Evolutionary conservation across 1,140 invertebrate species (phyloP).

Genomic region (Drosophila grimshawi): DNA sequence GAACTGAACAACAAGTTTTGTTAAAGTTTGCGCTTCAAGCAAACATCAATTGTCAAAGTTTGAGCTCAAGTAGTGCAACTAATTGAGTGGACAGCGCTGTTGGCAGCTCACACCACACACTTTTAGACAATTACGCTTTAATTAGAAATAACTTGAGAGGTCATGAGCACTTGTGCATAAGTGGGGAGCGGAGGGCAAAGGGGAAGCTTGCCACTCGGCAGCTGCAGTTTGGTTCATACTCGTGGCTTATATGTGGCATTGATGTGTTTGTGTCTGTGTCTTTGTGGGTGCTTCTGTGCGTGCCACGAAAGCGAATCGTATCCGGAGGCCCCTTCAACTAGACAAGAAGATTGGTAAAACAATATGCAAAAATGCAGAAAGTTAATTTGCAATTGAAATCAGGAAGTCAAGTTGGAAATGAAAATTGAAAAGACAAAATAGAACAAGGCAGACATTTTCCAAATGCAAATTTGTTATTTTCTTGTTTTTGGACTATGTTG

Average conservation of each 20-base stretch:
- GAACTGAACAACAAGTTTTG: neutral
- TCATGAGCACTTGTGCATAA: too few species aligned
- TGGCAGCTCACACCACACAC: slow-evolving; percentile 18
- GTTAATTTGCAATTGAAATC: slow-evolving; percentile 80
- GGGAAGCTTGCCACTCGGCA: slow-evolving; percentile 43
- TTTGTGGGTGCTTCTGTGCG: slow-evolving; percentile 2
- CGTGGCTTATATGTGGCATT: slow-evolving; percentile 63
- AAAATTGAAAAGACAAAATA: slow-evolving; percentile 18
- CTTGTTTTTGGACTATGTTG: slow-evolving; percentile 25
- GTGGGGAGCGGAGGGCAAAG: slow-evolving; percentile 20
- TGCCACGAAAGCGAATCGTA: neutral
- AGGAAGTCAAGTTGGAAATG: slow-evolving; percentile 52
- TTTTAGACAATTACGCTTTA: slow-evolving; percentile 66
- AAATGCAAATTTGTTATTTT: slow-evolving; percentile 28
- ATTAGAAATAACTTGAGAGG: slow-evolving; percentile 66
- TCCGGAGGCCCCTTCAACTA: slow-evolving; percentile 2
- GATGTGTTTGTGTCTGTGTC: slow-evolving; percentile 13
- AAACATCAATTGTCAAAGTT: slow-evolving; percentile 3
- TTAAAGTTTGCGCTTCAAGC: neutral
- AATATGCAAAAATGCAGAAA: slow-evolving; percentile 39
- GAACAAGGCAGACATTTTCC: slow-evolving; percentile 33
- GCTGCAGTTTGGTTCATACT: slow-evolving; percentile 67
- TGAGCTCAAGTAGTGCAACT: slow-evolving; percentile 11
- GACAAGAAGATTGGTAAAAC: slow-evolving; percentile 43
- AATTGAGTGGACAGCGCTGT: slow-evolving; percentile 18